A percentile compares a stretch with the other conserved stretches of the same genome.
These are phyloP conservation scores for Antechinus flavipes DNA, from an alignment of 2,113 vertebrate species.

Conservation along the genomic window DNA sequence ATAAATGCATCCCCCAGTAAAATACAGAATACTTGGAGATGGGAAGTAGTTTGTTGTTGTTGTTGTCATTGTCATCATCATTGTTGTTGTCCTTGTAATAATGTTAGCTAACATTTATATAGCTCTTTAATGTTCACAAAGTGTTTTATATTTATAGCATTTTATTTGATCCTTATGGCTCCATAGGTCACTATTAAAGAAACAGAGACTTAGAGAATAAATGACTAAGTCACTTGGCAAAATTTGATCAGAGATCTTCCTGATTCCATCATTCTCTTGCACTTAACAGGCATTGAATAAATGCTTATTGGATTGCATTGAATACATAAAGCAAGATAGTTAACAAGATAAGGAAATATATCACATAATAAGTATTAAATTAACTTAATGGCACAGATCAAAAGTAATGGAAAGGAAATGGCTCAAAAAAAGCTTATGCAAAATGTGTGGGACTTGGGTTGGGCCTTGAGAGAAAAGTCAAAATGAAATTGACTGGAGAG, in stretches of 20 bases:
- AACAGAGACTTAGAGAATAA: background rate
- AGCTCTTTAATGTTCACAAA: background rate
- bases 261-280: background rate
- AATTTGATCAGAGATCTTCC: background rate
- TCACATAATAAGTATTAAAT: background rate
- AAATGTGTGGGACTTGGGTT: background rate
- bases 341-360: background rate
- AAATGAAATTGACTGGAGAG: background rate
- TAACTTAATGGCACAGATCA: background rate
- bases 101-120: background rate
- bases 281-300: background rate
- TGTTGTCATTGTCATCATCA: background rate
- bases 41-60: background rate
- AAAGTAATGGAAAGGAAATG: background rate
- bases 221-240: background rate
- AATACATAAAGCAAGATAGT: background rate
- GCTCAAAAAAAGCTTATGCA: background rate
- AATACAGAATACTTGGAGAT: background rate
- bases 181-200: background rate
- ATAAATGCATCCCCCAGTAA: background rate
- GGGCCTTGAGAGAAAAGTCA: background rate
- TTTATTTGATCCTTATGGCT: background rate
- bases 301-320: background rate
- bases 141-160: background rate
- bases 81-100: background rate